Evolutionary conservation across 2,113 vertebrate genomes (phyloP).

Genomic region (Takifugu bimaculatus): DNA sequence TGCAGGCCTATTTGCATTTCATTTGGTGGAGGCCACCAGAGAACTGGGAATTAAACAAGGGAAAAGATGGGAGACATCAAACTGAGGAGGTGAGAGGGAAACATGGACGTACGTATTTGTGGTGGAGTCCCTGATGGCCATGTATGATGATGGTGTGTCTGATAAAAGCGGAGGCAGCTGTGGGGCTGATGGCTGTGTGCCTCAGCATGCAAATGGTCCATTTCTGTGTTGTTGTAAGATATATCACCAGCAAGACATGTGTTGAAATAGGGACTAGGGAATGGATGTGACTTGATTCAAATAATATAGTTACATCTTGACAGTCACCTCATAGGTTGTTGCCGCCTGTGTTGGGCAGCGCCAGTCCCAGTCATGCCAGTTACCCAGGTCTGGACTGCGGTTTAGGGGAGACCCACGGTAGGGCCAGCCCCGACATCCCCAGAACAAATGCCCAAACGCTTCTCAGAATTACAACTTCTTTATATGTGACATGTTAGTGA

Average conservation of each 20-base stretch:
- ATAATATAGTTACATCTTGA: not conserved
- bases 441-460: no score
- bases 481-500: no score
- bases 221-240: no score
- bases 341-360: no score
- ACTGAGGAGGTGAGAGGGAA: slow-evolving; percentile 37
- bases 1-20: slow-evolving; percentile 67
- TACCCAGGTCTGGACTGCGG: no score
- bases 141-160: slow-evolving; percentile 36
- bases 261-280: not conserved
- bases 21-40: slow-evolving; percentile 54
- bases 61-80: slow-evolving; percentile 37
- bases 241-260: no score
- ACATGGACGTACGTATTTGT: slow-evolving; percentile 26
- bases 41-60: slow-evolving; percentile 48
- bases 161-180: slow-evolving; percentile 40
- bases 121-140: slow-evolving; percentile 32
- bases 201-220: not conserved
- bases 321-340: not conserved
- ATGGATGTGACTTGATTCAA: not conserved
- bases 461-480: no score
- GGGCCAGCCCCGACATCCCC: no score
- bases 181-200: slow-evolving; percentile 18
- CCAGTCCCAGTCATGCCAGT: no score
- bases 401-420: no score